Base-by-base conservation (phyloP, 92 coral and sea anemone genomes). In the Bergia puertoricense region DNA sequence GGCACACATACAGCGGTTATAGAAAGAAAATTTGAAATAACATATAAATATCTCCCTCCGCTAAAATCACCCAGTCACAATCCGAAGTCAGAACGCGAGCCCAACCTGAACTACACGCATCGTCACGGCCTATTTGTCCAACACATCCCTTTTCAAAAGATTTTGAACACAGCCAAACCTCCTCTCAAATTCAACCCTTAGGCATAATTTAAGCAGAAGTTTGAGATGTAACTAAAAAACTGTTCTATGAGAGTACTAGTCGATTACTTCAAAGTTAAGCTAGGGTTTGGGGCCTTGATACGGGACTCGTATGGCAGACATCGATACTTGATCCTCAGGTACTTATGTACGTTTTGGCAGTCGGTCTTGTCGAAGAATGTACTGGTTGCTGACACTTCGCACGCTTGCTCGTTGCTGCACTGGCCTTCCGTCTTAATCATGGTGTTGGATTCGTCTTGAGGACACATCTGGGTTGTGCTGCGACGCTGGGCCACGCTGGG, bases 321-420 rank as follows among this genome's bases (percentile, higher is more conserved):
- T 50, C 94, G 94, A 85, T 95, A 95, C 36, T 86, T 90, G 71
- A 95, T 88, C 44, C 98, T 92, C 40, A 95, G 88, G 59, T 91
- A 95, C 76, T 95, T 95, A 89, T 95, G 94, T 0, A 92, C 89
- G 38, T 91, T 91, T 40, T 92, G 91, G 66, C 98, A 95, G 82
- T 95, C 98, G 54, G 98, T 95, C 93, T 93, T 95, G 94, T 95
- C 98, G 71, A 95, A 95, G 86, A 95, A 95, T 20, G 92, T 92
- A 0, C 94, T 92, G 43, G 96, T 93, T 10, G 98, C 96, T 18
- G 94, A 93, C 78, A 95, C 93, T 57, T 95, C 98, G 66, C 98
- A 95, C 41, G 98, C 98, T 45, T 93, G 94, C 51, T 93, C 98
- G 74, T 95, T 91, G 80, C 93, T 94, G 76, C 98, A 95, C 69